Evolutionary conservation across 2,797 vertebrate genomes (phyloP), one percentile per base, ranked within the genome.

Genomic region (Rhodeus uyekii): DNA sequence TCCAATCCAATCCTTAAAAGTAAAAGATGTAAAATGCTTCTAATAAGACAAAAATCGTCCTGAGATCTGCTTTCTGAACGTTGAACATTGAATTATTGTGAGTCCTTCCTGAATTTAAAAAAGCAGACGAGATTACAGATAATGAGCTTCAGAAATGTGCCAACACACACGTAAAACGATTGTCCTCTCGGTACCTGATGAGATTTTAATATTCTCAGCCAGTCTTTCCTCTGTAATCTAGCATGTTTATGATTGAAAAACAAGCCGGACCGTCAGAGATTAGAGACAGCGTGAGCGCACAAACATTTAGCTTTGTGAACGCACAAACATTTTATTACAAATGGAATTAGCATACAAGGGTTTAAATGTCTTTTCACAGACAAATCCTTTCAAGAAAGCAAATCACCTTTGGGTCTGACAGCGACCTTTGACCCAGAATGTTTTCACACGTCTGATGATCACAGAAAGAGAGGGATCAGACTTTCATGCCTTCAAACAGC

Each of bases 361-460:
- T 81, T 81, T 53, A 55, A 8, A 32, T 46, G 27, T 73, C 32
- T 39, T 64, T 19, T 55, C 8, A 48, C 75, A 60, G 50, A 60
- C 10, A 65, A 81, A 81, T 81, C 60, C 58, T 65, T 44, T 75
- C 58, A 81, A 48, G 24, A 64, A 71, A 53, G 29, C 42, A 46
- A 50, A 63, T 63, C 39, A 73, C 10, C 63, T 73, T 46, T 38
- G 78, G 29, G 61, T 72, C 10, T 34, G 39, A 71, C 36, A 12
- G 24, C 7, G 78, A 48, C 13, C 55, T 72, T 27, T 8, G 27
- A 81, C 55, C 55, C 68, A 3, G 14, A 60, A 9, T 60, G 42
- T 50, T 79, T 32, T 50, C 46, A 73, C 39, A 29, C 32, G 36
- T 22, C 7, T 16, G 42, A n/a, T 8, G 48, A 38, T 46, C 24